These are phyloP conservation scores for Drosophila mayaguana DNA, from an alignment of 2,888 invertebrate species.

Conservation along the genomic window DNA sequence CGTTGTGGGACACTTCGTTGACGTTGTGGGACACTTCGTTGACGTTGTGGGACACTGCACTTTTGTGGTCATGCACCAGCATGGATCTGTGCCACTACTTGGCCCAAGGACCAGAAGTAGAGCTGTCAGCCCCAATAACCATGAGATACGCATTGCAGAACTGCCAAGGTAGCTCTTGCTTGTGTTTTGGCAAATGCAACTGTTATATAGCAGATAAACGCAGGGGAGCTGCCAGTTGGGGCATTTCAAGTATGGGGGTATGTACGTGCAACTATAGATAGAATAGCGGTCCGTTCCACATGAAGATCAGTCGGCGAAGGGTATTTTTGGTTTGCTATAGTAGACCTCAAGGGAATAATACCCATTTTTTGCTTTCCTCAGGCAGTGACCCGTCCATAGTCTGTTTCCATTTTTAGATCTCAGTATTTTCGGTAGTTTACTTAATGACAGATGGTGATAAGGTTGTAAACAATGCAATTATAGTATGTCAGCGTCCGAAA, in stretches of 20 bases:
- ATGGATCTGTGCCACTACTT: background rate
- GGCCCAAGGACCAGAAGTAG: constrained; percentile 7
- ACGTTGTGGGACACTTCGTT: too few relatives aligned
- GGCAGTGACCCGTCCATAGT: constrained; percentile 27
- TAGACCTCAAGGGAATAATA: background rate
- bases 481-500: background rate
- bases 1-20: too few relatives aligned
- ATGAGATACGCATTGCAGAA: constrained; percentile 19
- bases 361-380: constrained; percentile 1
- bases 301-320: constrained; percentile 3
- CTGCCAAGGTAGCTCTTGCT: constrained; percentile 18
- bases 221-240: background rate
- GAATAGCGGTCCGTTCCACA: background rate
- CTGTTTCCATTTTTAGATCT: constrained; percentile 38
- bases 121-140: constrained; percentile 5
- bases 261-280: background rate
- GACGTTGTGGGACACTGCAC: too few relatives aligned
- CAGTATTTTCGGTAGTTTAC: constrained; percentile 23
- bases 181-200: background rate
- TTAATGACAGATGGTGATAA: constrained; percentile 36
- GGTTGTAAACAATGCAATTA: background rate
- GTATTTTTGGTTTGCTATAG: background rate
- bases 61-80: background rate
- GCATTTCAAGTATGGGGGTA: background rate
- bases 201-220: constrained; percentile 33